phyloP scores from a whole-genome alignment of 2,113 vertebrate species.

The Pandion haliaetus region DNA sequence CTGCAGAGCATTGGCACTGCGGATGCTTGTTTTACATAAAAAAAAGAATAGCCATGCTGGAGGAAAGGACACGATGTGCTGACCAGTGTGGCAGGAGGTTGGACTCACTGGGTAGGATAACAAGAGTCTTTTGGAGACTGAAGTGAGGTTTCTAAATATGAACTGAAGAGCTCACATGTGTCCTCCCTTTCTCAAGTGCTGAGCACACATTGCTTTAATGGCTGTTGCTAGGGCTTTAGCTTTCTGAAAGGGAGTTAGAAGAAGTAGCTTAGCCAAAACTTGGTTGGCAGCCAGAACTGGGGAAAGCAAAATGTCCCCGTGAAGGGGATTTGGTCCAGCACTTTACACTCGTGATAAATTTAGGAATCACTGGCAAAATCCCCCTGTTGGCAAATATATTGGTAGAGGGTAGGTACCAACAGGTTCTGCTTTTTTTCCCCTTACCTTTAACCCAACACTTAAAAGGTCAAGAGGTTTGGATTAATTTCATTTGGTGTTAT shows the following conservation, averaged over 20 bases:
- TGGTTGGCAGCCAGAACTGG: neutral
- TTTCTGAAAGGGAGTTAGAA: neutral
- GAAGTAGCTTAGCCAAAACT: neutral
- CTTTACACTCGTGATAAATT: neutral
- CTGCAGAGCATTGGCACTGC: neutral
- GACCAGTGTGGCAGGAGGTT: neutral
- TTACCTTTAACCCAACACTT: neutral
- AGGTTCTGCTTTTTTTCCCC: neutral
- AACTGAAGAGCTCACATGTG: neutral
- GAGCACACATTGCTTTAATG: neutral
- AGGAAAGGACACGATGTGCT: neutral
- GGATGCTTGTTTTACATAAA: neutral
- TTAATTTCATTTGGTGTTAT: neutral
- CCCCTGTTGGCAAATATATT: neutral
- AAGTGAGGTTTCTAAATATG: neutral
- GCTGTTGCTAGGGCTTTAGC: neutral
- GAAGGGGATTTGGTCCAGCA: neutral
- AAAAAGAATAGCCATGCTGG: accelerated
- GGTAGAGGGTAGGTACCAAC: neutral
- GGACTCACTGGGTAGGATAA: neutral
- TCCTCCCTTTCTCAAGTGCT: neutral
- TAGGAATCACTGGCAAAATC: neutral
- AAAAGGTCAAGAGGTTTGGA: neutral
- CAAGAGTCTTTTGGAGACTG: neutral
- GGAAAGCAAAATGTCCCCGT: neutral